Percentiles rank a stretch among this genome's conserved stretches.
phyloP scores from a whole-genome alignment of 2,113 vertebrate genomes.

The Takifugu flavidus region DNA sequence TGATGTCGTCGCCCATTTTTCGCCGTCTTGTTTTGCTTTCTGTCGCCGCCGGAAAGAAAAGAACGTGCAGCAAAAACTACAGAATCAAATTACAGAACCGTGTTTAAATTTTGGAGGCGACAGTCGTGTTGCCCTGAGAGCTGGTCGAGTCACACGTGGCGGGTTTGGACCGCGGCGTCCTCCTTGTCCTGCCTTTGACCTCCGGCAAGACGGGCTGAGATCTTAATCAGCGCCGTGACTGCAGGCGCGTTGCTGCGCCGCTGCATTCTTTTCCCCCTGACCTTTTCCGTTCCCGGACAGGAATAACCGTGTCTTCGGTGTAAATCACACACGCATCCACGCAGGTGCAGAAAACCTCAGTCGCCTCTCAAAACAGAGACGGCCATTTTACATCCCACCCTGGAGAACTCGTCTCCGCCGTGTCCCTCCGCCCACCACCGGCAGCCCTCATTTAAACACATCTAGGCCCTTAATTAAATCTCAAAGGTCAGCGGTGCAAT shows the following conservation, averaged over 20 bases:
- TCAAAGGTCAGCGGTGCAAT: slow-evolving; percentile 76
- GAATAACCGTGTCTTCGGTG: slow-evolving; percentile 50
- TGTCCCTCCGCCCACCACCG: slow-evolving; percentile 16
- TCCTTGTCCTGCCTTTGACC: slow-evolving; percentile 48
- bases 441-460: slow-evolving; percentile 70
- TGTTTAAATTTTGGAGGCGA: too few relatives aligned
- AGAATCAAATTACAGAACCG: not conserved
- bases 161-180: not conserved
- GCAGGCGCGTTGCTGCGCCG: slow-evolving; percentile 51
- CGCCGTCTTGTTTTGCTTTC: slow-evolving; percentile 16
- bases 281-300: slow-evolving; percentile 56
- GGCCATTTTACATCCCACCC: slow-evolving; percentile 31
- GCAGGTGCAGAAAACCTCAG: too few relatives aligned
- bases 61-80: not conserved
- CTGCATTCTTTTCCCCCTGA: slow-evolving; percentile 72
- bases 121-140: too few relatives aligned
- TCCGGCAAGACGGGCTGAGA: slow-evolving; percentile 28
- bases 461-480: slow-evolving; percentile 73
- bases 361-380: slow-evolving; percentile 6
- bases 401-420: slow-evolving; percentile 16
- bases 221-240: slow-evolving; percentile 58
- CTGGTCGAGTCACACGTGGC: not conserved
- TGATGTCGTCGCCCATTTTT: slow-evolving; percentile 8
- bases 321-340: slow-evolving; percentile 47
- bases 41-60: not conserved